Evolutionary conservation across 2,113 vertebrate genomes (phyloP).

Genomic region (Pangasianodon gigas): DNA sequence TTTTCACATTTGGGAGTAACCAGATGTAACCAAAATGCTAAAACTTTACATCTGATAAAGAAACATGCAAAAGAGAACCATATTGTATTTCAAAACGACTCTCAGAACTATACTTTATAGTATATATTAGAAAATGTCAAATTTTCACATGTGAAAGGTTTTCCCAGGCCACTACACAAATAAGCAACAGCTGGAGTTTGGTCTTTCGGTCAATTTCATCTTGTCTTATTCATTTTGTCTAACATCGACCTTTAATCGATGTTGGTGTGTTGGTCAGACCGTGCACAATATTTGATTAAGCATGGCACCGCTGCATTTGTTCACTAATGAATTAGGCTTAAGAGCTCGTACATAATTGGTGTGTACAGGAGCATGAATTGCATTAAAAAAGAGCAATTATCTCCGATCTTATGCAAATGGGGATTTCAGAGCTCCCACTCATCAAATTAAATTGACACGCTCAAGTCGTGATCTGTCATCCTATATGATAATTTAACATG

Average conservation of each 20-base stretch:
- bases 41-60: neutral
- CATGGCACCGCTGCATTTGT: conserved; percentile 48
- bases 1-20: neutral
- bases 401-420: conserved; percentile 51
- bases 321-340: conserved; percentile 58
- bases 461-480: conserved; percentile 28
- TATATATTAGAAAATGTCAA: neutral
- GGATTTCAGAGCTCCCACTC: conserved; percentile 31
- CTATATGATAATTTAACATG: conserved; percentile 43
- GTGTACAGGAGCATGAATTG: conserved; percentile 56
- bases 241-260: conserved; percentile 50
- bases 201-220: conserved; percentile 13
- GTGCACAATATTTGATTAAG: conserved; percentile 51
- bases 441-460: conserved; percentile 50
- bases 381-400: conserved; percentile 59
- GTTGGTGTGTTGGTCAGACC: conserved; percentile 38
- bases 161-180: neutral
- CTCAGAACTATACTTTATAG: neutral
- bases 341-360: conserved; percentile 57
- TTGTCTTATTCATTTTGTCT: conserved; percentile 43
- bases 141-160: neutral
- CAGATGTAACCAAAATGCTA: neutral
- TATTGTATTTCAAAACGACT: neutral
- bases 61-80: neutral
- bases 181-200: conserved; percentile 10